Evolutionary conservation across 64 coral and sea anemone genomes (phyloP), one percentile per base, ranked within the genome.

Genomic region (Actinia tenebrosa): DNA sequence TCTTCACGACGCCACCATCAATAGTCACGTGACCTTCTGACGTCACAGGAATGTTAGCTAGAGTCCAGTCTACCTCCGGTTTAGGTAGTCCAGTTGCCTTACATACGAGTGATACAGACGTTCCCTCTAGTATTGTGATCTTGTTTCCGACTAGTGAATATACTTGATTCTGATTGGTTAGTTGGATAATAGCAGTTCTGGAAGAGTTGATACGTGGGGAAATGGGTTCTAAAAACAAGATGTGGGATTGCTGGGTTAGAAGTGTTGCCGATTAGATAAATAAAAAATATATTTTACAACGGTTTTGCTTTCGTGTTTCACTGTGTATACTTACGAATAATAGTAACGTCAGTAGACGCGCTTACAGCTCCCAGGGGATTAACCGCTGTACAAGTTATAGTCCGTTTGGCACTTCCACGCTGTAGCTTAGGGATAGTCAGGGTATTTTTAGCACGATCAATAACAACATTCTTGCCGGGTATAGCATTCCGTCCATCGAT

Each of bases 71-170:
- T 17, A 92, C 61, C 46, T 60, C 66, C n/a, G 90, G 90, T 10
- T 75, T 27, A 7, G 90, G 90, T 22, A 92, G 86, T 23, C 90
- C 90, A 23, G 59, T 59, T 83, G 63, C 84, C 16, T 87, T 25
- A 77, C 90, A 92, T 19, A 56, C 53, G 14, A 92, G 50, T 17
- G 45, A 53, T 59, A 92, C 78, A 42, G 85, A 80, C 16, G 90
- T 87, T 60, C 89, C 91, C 23, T 91, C 84, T 37, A 96, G 89
- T 7, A 84, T 83, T 87, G 80, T 96, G 55, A 96, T 80, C 16
- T 92, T 87, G 77, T 77, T 75, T 43, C 91, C 94, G 59, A 96
- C 89, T 5, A 43, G 81, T 53, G 84, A 69, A 10, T 58, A 78
- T 37, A 95, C 85, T 14, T 61, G 94, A 56, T 84, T 52, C 25